These are phyloP conservation scores for Pipra filicauda DNA, from an alignment of 2,113 vertebrate species.

Conservation along the genomic window DNA sequence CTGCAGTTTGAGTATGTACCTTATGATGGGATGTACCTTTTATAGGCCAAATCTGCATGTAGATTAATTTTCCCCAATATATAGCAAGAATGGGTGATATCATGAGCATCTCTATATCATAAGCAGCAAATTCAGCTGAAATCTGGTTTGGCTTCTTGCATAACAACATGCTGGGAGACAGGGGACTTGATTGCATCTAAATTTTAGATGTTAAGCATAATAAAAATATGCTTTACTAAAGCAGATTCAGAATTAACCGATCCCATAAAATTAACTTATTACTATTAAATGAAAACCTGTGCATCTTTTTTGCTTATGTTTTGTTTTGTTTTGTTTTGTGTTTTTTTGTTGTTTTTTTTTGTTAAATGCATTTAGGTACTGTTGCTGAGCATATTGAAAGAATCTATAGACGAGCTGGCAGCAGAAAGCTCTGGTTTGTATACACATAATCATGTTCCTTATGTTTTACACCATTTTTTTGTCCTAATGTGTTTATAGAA, in stretches of 20 bases:
- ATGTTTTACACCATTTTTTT: neutral
- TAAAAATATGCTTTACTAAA: neutral
- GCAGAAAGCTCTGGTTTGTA: slow-evolving; percentile 96
- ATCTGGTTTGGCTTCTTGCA: neutral
- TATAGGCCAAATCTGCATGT: neutral
- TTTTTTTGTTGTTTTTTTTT: neutral
- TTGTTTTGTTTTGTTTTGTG: neutral
- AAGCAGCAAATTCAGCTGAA: neutral
- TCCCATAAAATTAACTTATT: neutral
- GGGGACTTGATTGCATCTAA: neutral
- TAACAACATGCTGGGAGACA: neutral
- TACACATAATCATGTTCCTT: neutral
- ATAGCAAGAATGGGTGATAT: neutral
- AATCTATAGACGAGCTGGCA: slow-evolving; percentile 93
- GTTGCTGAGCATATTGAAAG: slow-evolving; percentile 90
- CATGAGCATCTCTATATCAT: neutral
- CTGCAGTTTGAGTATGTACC: neutral
- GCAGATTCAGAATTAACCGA: neutral
- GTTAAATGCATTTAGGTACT: slow-evolving; percentile 75
- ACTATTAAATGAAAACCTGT: neutral
- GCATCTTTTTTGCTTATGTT: neutral
- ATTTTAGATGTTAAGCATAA: neutral
- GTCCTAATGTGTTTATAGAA: neutral
- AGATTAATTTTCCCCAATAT: neutral
- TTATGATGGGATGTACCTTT: neutral